Percentiles rank a stretch among this genome's conserved stretches.
phyloP scores from a whole-genome alignment of 2,113 vertebrate species.

The Cervus canadensis region DNA sequence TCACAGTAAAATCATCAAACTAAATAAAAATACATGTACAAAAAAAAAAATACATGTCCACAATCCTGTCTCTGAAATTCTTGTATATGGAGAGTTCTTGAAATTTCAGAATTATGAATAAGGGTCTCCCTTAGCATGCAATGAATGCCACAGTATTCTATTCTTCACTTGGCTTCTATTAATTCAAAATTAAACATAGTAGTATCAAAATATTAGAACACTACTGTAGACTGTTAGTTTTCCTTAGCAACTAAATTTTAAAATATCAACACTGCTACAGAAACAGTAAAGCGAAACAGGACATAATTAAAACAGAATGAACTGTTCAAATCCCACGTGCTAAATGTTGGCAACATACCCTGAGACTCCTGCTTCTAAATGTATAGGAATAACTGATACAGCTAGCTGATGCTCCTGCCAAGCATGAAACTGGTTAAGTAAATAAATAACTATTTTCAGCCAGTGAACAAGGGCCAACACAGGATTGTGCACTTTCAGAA shows the following conservation, averaged over 20 bases:
- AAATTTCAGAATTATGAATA: not conserved
- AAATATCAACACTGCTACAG: not conserved
- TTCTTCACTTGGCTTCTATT: not conserved
- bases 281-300: constrained; percentile 15
- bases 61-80: not conserved
- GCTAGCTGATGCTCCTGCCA: not conserved
- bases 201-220: not conserved
- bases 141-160: not conserved
- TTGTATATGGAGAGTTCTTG: not conserved
- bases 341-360: not conserved
- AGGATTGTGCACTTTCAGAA: not conserved
- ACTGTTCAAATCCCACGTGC: not conserved
- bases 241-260: not conserved
- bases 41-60: not conserved
- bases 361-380: not conserved
- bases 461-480: not conserved
- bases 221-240: not conserved
- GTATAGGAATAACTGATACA: not conserved
- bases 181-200: not conserved
- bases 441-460: not conserved
- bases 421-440: constrained; percentile 7
- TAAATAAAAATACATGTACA: not conserved
- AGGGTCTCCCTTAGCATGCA: not conserved
- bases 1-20: not conserved
- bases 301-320: constrained; percentile 8